Conservation (phyloP, 2,888 invertebrate genomes). For the Volucella inflata region DNA sequence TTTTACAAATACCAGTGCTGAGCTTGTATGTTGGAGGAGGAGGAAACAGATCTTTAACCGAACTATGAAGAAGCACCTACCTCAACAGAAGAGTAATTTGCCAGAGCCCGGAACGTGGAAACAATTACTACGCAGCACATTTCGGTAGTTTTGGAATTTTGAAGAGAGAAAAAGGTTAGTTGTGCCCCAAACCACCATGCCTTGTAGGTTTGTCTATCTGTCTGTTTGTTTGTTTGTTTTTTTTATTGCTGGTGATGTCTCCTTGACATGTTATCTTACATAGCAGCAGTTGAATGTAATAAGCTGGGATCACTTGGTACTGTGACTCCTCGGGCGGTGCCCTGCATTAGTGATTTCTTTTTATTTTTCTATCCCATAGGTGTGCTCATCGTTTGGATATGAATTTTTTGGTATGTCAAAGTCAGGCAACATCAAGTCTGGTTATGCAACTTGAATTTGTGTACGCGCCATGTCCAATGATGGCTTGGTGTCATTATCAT, state of each 20-base stretch:
- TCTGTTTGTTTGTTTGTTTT: constrained; percentile 19
- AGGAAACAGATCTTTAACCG: background rate
- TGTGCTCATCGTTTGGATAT: constrained; percentile 43
- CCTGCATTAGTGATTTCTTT: constrained; percentile 2
- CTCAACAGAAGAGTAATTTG: too few relatives aligned
- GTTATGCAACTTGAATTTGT: constrained; percentile 37
- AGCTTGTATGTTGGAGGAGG: background rate
- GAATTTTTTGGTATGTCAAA: constrained; percentile 30
- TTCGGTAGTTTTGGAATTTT: too few relatives aligned
- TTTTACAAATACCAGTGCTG: background rate
- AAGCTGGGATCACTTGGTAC: constrained; percentile 27
- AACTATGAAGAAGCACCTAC: too few relatives aligned
- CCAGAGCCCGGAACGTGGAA: too few relatives aligned
- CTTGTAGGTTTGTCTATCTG: background rate
- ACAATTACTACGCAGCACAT: too few relatives aligned
- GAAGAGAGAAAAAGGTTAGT: too few relatives aligned
- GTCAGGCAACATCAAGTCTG: background rate
- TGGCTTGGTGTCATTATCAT: constrained; percentile 46
- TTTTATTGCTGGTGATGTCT: constrained; percentile 13
- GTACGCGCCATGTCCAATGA: constrained; percentile 26
- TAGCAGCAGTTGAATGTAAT: constrained; percentile 30
- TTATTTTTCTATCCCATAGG: constrained; percentile 40
- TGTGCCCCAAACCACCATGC: too few relatives aligned
- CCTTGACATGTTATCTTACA: constrained; percentile 26
- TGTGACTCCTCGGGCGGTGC: too few relatives aligned